phyloP scores from a whole-genome alignment of 2,113 vertebrate genomes.

The Arenaria interpres region DNA sequence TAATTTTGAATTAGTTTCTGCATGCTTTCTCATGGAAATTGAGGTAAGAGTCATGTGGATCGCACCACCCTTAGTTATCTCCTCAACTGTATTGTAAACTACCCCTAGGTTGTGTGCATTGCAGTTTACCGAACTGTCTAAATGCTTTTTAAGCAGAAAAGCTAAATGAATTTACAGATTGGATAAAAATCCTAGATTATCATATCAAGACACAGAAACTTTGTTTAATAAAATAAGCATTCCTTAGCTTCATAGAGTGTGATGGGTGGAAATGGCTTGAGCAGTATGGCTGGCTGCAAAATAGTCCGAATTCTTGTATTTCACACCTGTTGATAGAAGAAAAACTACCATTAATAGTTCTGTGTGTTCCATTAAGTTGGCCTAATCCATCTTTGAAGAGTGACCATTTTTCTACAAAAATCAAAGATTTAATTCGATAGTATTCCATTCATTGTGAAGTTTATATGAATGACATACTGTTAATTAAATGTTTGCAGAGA shows the following conservation, averaged over 20 bases:
- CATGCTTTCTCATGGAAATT: not conserved
- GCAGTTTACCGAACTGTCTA: not conserved
- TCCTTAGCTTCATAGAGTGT: not conserved
- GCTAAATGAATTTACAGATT: not conserved
- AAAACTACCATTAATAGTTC: not conserved
- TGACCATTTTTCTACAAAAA: not conserved
- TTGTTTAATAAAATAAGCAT: not conserved
- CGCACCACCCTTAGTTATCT: not conserved
- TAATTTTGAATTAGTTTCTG: not conserved
- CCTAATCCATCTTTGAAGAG: not conserved
- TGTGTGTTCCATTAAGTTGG: not conserved
- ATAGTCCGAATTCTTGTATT: not conserved
- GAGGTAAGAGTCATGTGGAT: not conserved
- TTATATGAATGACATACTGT: not conserved
- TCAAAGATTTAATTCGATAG: not conserved
- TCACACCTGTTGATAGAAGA: not conserved
- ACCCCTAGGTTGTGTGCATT: not conserved
- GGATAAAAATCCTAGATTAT: not conserved
- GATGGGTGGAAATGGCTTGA: not conserved
- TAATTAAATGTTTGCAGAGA: not conserved
- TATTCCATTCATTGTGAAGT: not conserved
- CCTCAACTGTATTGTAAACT: not conserved
- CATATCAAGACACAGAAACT: not conserved
- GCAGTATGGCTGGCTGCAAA: not conserved
- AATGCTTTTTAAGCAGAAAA: not conserved